Conservation (phyloP, 2,888 invertebrate species). For the Tanaodytes sp. region DNA sequence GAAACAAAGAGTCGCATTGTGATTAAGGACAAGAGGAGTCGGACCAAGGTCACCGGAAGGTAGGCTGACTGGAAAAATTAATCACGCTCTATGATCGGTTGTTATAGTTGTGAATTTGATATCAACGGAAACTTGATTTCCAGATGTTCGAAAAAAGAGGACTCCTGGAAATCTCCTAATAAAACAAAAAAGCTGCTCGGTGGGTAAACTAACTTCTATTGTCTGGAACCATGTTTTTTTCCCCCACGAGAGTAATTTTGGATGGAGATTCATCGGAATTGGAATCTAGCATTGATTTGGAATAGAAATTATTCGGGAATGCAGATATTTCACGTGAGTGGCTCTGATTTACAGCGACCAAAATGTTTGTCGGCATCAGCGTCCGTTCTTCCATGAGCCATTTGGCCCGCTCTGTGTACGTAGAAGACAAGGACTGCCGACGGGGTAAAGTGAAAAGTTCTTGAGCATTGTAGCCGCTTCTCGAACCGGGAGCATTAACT, state of each 20-base stretch:
- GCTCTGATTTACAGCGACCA: constrained; percentile 30
- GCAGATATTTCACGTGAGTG: too few species aligned
- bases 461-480: constrained; percentile 15
- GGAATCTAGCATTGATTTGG: too few species aligned
- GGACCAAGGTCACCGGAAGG: constrained; percentile 20
- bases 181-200: too few species aligned
- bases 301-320: too few species aligned
- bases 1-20: constrained; percentile 28
- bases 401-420: constrained; percentile 45
- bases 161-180: too few species aligned
- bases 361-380: constrained; percentile 37
- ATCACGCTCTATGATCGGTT: constrained; percentile 9
- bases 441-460: constrained; percentile 36
- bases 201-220: too few species aligned
- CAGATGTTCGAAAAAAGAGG: constrained; percentile 11
- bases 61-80: constrained; percentile 13
- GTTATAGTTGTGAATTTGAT: too few species aligned
- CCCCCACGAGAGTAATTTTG: too few species aligned
- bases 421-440: constrained; percentile 28
- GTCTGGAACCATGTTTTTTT: too few species aligned
- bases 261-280: too few species aligned
- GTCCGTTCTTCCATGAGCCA: constrained; percentile 38
- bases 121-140: too few species aligned
- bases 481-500: constrained; percentile 37
- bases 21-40: constrained; percentile 34